A percentile compares a stretch with the other conserved stretches of the same genome.
phyloP scores from a whole-genome alignment of 2,113 vertebrate species.

The Bungarus multicinctus region DNA sequence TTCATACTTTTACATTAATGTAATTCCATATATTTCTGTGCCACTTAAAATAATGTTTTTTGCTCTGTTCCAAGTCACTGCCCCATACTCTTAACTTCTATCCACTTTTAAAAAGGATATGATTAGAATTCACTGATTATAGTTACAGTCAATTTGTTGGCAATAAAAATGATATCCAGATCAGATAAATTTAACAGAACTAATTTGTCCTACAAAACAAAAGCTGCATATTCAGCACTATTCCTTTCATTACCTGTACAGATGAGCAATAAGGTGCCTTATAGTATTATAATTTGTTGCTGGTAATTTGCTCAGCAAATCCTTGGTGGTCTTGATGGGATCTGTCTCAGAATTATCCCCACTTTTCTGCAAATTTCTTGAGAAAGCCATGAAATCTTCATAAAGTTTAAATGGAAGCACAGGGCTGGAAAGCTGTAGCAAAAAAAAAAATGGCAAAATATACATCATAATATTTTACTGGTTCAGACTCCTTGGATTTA shows the following conservation, averaged over 20 bases:
- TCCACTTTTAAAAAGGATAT: background rate
- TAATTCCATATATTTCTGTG: background rate
- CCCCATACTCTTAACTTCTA: background rate
- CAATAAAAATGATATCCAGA: background rate
- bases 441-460: background rate
- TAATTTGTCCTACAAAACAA: background rate
- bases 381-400: constrained; percentile 75
- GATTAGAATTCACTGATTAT: background rate
- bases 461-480: background rate
- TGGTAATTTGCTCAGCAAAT: constrained; percentile 77
- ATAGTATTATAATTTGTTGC: constrained; percentile 82
- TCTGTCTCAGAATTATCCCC: background rate
- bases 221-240: background rate
- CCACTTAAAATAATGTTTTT: background rate
- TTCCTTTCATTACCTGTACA: constrained; percentile 76
- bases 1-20: background rate
- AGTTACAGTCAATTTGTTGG: background rate
- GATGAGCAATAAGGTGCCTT: constrained; percentile 79
- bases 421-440: constrained; percentile 82
- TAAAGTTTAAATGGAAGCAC: constrained; percentile 84
- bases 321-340: constrained; percentile 67
- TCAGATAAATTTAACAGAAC: background rate
- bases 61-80: background rate
- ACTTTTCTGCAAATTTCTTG: constrained; percentile 75
- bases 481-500: background rate